phyloP scores from a whole-genome alignment of 2,113 vertebrate genomes.

The Sapayoa aenigma region DNA sequence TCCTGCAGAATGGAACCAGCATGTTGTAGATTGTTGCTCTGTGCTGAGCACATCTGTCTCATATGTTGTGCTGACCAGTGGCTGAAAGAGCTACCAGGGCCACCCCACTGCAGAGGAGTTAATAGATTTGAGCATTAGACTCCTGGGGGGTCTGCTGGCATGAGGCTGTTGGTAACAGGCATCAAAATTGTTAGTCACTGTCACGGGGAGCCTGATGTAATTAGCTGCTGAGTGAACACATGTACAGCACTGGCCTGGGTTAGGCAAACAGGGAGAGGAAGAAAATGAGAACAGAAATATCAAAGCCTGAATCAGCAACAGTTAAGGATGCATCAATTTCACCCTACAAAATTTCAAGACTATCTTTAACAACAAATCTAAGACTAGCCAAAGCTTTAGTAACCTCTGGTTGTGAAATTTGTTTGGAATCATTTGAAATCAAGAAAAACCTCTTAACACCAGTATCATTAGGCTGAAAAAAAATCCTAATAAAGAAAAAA shows the following conservation, averaged over 20 bases:
- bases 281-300: not conserved
- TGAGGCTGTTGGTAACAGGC: not conserved
- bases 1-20: not conserved
- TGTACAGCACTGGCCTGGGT: not conserved
- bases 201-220: not conserved
- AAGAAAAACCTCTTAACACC: not conserved
- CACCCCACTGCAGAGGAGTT: not conserved
- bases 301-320: not conserved
- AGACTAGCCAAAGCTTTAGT: not conserved
- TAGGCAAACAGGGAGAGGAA: not conserved
- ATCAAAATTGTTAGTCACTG: not conserved
- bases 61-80: not conserved
- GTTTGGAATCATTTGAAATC: not conserved
- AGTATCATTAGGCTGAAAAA: not conserved
- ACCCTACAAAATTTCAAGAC: not conserved
- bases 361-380: not conserved
- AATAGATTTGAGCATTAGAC: not conserved
- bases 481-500: not conserved
- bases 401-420: not conserved
- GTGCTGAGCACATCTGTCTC: not conserved
- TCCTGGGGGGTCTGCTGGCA: not conserved
- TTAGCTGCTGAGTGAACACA: not conserved
- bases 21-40: fast-evolving
- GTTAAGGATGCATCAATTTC: not conserved
- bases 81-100: not conserved